Evolutionary conservation across 2,888 invertebrate species (phyloP).

Genomic region (Lasius platythorax): DNA sequence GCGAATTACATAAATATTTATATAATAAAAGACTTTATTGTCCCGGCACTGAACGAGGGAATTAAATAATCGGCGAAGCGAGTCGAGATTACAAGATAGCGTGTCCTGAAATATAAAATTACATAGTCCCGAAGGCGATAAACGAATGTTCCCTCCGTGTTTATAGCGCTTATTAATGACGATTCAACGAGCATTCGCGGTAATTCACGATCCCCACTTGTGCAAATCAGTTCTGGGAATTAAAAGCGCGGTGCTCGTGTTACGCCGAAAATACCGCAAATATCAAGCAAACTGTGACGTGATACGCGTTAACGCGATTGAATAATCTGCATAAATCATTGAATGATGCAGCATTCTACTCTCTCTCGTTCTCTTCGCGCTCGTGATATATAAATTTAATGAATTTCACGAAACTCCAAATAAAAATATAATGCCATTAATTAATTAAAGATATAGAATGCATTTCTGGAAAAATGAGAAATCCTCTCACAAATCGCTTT

Average conservation of each 20-base stretch:
- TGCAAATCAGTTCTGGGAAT: conserved; percentile 17
- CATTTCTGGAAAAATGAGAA: not conserved
- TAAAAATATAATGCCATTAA: not conserved
- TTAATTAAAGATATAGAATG: not conserved
- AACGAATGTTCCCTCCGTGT: not conserved
- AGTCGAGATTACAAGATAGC: not conserved
- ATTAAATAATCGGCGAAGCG: conserved; percentile 20
- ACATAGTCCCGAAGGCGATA: not conserved
- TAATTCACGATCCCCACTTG: not conserved
- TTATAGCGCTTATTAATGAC: conserved; percentile 13
- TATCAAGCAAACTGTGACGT: not conserved
- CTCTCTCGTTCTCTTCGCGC: not conserved
- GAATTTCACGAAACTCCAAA: not conserved
- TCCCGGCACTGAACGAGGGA: not conserved
- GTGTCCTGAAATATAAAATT: not conserved
- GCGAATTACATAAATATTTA: not conserved
- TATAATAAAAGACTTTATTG: not conserved
- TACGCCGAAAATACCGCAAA: conserved; percentile 26
- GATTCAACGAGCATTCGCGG: not conserved
- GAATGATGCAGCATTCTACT: not conserved
- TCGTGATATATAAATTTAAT: not conserved
- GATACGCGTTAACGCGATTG: not conserved
- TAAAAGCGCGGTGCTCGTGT: not conserved
- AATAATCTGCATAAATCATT: conserved; percentile 8
- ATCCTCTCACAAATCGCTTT: not conserved